phyloP scores from a whole-genome alignment of 2,888 invertebrate genomes.

The Sphaerophoria rueppellii region DNA sequence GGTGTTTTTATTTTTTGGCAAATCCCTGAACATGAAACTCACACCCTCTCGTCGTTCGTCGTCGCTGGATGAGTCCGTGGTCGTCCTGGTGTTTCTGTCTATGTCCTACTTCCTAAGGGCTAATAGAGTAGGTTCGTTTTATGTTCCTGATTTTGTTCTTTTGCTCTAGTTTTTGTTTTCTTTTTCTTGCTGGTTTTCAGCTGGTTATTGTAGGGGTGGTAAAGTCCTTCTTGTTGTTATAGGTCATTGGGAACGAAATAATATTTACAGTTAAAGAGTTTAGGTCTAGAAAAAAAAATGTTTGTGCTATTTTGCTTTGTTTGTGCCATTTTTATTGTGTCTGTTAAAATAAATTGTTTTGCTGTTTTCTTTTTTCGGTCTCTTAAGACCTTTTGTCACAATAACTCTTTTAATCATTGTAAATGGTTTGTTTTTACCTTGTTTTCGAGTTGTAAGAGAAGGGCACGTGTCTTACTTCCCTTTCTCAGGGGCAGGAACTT shows the following conservation, averaged over 20 bases:
- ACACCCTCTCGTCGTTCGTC: background rate
- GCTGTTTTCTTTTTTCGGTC: conserved; percentile 13
- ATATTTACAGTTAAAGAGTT: conserved; percentile 65
- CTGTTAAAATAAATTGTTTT: conserved; percentile 69
- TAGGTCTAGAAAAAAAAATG: background rate
- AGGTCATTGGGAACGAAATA: conserved; percentile 69
- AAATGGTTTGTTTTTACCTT: conserved; percentile 56
- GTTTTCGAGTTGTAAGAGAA: conserved; percentile 1
- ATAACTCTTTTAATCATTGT: conserved; percentile 64
- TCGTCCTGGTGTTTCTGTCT: conserved; percentile 1
- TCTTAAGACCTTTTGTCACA: conserved; percentile 61
- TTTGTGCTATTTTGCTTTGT: conserved; percentile 14
- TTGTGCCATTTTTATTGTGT: conserved; percentile 56
- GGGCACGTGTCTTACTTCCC: too few species aligned
- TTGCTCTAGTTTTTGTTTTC: background rate
- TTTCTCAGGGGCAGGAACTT: too few species aligned
- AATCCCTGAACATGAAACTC: conserved; percentile 54
- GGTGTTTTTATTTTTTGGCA: conserved; percentile 17
- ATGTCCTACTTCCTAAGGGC: conserved; percentile 35
- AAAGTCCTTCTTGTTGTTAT: conserved; percentile 50
- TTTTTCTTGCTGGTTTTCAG: background rate
- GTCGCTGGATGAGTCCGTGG: too few species aligned
- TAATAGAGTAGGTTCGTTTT: conserved; percentile 59
- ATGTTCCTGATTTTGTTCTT: conserved; percentile 31
- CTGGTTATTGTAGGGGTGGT: conserved; percentile 17